Evolutionary conservation across 2,113 vertebrate species (phyloP).

Genomic region (Gymnarchus niloticus): DNA sequence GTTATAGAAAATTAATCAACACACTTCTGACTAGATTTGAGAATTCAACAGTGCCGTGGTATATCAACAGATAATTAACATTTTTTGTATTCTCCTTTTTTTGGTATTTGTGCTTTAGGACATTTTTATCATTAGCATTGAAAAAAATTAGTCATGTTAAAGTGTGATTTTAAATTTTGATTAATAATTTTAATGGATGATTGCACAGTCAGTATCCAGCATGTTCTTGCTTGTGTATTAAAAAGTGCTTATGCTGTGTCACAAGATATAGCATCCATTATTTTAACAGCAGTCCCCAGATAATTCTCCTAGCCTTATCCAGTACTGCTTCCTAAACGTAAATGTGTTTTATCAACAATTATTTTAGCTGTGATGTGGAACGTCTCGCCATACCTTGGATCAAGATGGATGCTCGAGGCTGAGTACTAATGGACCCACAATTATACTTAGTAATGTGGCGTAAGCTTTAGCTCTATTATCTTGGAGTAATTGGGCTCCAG

Average conservation of each 20-base stretch:
- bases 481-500: conserved; percentile 13
- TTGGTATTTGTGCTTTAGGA: background rate
- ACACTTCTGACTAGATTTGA: background rate
- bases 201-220: background rate
- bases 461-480: conserved; percentile 9
- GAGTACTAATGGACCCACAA: conserved; percentile 7
- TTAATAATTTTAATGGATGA: background rate
- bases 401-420: background rate
- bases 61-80: background rate
- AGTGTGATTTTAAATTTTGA: background rate
- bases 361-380: background rate
- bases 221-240: background rate
- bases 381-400: background rate
- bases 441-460: background rate
- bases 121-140: background rate
- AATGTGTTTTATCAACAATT: background rate
- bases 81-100: background rate
- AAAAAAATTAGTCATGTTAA: background rate
- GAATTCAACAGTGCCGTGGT: background rate
- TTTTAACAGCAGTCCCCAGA: background rate
- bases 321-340: background rate
- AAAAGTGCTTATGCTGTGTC: background rate
- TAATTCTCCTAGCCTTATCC: background rate
- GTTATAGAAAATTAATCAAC: background rate
- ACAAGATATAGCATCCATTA: background rate